phyloP scores from a whole-genome alignment of 1,140 invertebrate genomes.

The Triops longicaudatus region DNA sequence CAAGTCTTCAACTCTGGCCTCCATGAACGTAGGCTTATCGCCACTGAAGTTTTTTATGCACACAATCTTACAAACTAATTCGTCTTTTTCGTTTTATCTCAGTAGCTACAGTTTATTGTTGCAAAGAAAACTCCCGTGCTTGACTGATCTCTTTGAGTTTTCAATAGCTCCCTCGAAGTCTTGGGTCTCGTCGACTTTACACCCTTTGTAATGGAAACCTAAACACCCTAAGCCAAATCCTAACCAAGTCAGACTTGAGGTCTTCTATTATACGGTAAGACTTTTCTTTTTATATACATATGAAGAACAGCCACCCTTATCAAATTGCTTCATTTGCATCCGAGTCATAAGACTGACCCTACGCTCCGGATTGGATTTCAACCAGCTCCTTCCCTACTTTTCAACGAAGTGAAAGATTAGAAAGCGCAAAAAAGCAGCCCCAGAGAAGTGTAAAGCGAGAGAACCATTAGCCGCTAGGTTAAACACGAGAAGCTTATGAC shows the following conservation, averaged over 20 bases:
- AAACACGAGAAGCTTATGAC: constrained; percentile 8
- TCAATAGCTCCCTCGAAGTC: background rate
- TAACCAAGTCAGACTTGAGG: background rate
- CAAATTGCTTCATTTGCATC: constrained; percentile 15
- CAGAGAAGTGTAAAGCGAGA: background rate
- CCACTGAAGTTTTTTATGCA: background rate
- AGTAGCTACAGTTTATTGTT: background rate
- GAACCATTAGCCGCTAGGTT: background rate
- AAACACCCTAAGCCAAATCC: background rate
- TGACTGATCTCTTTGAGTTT: background rate
- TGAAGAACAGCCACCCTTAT: background rate
- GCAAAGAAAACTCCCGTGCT: background rate
- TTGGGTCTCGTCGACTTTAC: background rate
- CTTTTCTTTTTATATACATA: background rate
- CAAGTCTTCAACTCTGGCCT: background rate
- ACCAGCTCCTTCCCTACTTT: background rate
- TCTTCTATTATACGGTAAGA: background rate
- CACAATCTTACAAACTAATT: background rate
- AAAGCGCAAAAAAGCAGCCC: background rate
- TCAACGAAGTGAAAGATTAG: background rate
- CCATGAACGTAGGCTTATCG: background rate
- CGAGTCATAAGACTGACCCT: background rate
- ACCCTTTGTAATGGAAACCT: constrained; percentile 11
- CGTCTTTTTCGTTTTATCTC: background rate
- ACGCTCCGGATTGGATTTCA: background rate